Base-by-base conservation (phyloP, 2,888 invertebrate species). In the Pediacus dermestoides region DNA sequence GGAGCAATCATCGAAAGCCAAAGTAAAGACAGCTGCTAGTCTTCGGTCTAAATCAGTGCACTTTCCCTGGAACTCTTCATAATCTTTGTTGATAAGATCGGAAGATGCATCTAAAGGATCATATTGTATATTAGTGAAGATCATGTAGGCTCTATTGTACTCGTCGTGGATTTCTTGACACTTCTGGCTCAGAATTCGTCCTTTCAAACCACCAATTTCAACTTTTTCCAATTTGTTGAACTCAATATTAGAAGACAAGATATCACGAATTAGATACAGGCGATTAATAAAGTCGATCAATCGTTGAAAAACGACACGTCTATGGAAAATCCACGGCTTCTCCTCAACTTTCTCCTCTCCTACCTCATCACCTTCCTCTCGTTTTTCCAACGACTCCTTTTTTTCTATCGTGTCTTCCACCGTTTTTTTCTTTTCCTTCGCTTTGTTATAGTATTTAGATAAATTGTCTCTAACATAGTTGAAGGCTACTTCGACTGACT, bases 211-310 rank as follows among this genome's bases (percentile, higher is more conserved):
- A 1, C 66, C 70, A 44, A 70, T 62, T 50, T 70, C 70, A 1
- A 70, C 80, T 63, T 88, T 90, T 66, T 95, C 94, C 43, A 94
- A 67, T 63, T 91, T 92, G 27, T 81, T 70, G 65, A 90, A 90
- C 63, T 94, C 93, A 2, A 82, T 72, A 0, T 85, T 85, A 0
- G 85, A 82, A 25, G 81, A 78, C 48, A 93, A 80, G 46, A 94
- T 75, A 2, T 73, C 71, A 68, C 84, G 73, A 3, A 89, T 74
- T 57, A 82, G 74, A 33, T 71, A 68, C 1, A 89, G 67, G 6
- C 88, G 73, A 9, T 77, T 71, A 37, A 79, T 70, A 60, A 82
- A 88, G 1, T 73, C 62, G 38, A 80, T 74, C 37, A 82, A 74
- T 3, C 88, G 70, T 60, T 75, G 73, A 56, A 90, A 88, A 3